These are phyloP conservation scores for Punctoribates punctum DNA, from an alignment of 2,888 invertebrate species.

Conservation along the genomic window DNA sequence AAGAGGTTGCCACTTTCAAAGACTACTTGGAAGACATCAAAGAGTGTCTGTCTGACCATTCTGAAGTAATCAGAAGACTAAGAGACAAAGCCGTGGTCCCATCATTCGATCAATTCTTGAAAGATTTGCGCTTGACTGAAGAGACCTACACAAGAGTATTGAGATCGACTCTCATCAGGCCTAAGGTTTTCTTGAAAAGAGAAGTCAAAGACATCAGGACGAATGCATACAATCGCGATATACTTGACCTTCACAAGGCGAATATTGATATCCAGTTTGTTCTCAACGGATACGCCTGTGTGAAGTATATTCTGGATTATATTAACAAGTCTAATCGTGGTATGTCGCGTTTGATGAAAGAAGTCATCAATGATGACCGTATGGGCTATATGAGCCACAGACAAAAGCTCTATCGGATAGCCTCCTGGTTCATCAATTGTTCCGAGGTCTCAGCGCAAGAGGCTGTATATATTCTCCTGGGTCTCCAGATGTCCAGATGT, in stretches of 20 bases:
- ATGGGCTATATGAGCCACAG: conserved; percentile 48
- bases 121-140: no score
- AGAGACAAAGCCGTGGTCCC: not conserved
- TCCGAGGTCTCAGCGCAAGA: conserved; percentile 50
- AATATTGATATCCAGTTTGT: conserved; percentile 43
- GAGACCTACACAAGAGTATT: not conserved
- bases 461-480: conserved; percentile 48
- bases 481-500: conserved; percentile 46
- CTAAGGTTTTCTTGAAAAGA: conserved; percentile 26
- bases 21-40: not conserved
- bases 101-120: no score
- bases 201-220: not conserved
- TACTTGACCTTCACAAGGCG: not conserved
- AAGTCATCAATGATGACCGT: conserved; percentile 45
- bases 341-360: conserved; percentile 37
- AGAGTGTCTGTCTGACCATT: not conserved
- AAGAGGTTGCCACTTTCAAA: not conserved
- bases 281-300: conserved; percentile 41
- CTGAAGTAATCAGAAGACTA: not conserved
- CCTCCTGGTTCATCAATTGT: conserved; percentile 49
- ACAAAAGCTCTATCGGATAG: conserved; percentile 46
- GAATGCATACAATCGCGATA: conserved; percentile 15
- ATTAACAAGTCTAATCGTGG: conserved; percentile 42
- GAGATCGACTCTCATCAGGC: not conserved
- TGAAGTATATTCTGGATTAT: conserved; percentile 39